Conservation (phyloP, 2,113 vertebrate genomes). For the Ochotona curzoniae region DNA sequence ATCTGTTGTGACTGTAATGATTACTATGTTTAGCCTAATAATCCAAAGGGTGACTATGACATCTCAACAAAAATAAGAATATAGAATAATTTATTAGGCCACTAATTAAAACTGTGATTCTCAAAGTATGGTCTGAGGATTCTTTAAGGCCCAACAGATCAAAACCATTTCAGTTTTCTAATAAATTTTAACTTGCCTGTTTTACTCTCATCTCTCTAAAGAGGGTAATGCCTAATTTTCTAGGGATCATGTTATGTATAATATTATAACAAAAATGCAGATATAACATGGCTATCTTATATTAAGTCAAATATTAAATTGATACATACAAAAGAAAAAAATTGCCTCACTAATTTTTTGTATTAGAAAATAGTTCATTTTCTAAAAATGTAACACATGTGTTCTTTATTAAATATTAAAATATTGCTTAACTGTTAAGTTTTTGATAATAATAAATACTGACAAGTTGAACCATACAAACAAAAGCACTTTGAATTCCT, state of each 20-base stretch:
- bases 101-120: background rate
- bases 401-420: background rate
- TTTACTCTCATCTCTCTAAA: background rate
- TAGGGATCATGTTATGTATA: background rate
- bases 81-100: background rate
- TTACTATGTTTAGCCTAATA: background rate
- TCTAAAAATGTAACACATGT: slow-evolving; percentile 42
- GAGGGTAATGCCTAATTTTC: background rate
- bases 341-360: background rate
- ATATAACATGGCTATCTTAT: background rate
- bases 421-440: slow-evolving; percentile 15
- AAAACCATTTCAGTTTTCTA: slow-evolving; percentile 31
- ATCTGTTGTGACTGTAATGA: slow-evolving; percentile 19
- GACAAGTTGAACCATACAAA: slow-evolving; percentile 11
- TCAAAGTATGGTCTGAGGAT: background rate
- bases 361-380: slow-evolving; percentile 52
- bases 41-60: background rate
- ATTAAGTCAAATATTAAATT: slow-evolving; percentile 44
- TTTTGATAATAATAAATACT: slow-evolving; percentile 49
- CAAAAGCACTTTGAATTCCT: background rate
- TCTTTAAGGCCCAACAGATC: background rate
- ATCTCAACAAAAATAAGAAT: slow-evolving; percentile 46
- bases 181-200: background rate
- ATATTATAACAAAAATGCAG: background rate
- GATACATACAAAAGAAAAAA: slow-evolving; percentile 34